Percentiles rank a stretch among this genome's conserved stretches.
phyloP scores from a whole-genome alignment of 2,888 invertebrate species.

The Anorthoa munda region DNA sequence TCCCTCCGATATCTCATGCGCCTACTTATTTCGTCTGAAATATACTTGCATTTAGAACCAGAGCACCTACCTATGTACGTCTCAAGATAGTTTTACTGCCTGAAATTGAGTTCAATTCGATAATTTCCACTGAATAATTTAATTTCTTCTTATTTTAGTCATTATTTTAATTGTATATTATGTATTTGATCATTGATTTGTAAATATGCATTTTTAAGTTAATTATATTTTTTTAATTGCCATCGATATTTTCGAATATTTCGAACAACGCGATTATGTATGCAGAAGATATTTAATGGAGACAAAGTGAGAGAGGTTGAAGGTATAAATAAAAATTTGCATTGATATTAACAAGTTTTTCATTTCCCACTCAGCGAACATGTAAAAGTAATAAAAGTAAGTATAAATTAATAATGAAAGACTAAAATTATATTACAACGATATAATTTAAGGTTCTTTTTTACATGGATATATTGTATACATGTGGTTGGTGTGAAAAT shows the following conservation, averaged over 20 bases:
- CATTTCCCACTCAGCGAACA: conserved; percentile 70
- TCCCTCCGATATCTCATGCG: conserved; percentile 80
- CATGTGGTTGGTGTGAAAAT: conserved; percentile 64
- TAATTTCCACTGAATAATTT: conserved; percentile 80
- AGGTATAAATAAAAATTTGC: conserved; percentile 88
- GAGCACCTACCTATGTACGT: conserved; percentile 72
- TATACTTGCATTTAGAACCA: conserved; percentile 80
- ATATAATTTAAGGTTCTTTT: conserved; percentile 86
- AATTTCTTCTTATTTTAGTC: conserved; percentile 85
- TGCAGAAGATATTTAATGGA: conserved; percentile 87
- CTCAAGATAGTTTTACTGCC: conserved; percentile 75
- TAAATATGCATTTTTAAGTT: conserved; percentile 89
- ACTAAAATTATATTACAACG: conserved; percentile 81
- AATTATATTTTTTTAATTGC: conserved; percentile 88
- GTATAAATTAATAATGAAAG: conserved; percentile 79
- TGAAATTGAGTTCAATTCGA: conserved; percentile 78
- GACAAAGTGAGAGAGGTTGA: conserved; percentile 84
- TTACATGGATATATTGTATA: conserved; percentile 76
- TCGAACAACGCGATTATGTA: conserved; percentile 80
- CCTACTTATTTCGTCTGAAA: conserved; percentile 69
- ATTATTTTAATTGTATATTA: conserved; percentile 90
- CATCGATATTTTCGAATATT: conserved; percentile 87
- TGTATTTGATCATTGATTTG: conserved; percentile 88
- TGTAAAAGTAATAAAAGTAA: conserved; percentile 31
- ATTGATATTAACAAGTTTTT: conserved; percentile 84